Conservation (phyloP, 2,888 invertebrate species). For the Epicampocera succincta region DNA sequence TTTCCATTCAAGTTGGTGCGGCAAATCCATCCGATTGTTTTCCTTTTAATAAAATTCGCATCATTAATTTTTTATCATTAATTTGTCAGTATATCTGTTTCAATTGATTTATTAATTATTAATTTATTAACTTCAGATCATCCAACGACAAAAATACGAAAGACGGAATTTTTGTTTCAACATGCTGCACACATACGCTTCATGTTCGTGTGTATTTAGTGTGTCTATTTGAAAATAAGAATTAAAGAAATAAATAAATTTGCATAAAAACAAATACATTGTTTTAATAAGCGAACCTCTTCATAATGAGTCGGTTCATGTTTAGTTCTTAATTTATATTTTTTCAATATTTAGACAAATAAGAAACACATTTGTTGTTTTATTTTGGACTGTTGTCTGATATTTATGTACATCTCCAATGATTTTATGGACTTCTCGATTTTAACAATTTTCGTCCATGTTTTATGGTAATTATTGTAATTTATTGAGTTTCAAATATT, state of each 20-base stretch:
- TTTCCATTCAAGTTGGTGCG: slow-evolving; percentile 1
- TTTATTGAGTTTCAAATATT: slow-evolving; percentile 67
- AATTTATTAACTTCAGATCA: slow-evolving; percentile 55
- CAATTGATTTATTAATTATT: slow-evolving; percentile 69
- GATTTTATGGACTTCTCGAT: slow-evolving; percentile 45
- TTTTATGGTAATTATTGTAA: slow-evolving; percentile 69
- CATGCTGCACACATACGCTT: not conserved
- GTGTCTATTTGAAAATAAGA: slow-evolving; percentile 46
- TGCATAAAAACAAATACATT: slow-evolving; percentile 27
- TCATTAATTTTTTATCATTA: slow-evolving; percentile 51
- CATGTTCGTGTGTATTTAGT: not conserved
- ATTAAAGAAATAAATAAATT: slow-evolving; percentile 39
- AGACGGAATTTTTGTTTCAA: slow-evolving; percentile 25
- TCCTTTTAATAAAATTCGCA: slow-evolving; percentile 9
- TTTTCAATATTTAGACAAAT: slow-evolving; percentile 48
- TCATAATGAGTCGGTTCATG: slow-evolving; percentile 44
- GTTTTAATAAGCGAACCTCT: slow-evolving; percentile 34
- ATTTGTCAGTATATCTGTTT: slow-evolving; percentile 61
- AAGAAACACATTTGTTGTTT: slow-evolving; percentile 35
- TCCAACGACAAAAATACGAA: slow-evolving; percentile 30
- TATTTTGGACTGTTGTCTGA: slow-evolving; percentile 32
- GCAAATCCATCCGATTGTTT: slow-evolving; percentile 24
- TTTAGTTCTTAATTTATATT: slow-evolving; percentile 36
- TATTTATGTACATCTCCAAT: slow-evolving; percentile 63
- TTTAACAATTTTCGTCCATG: slow-evolving; percentile 66